Base-by-base conservation (phyloP, 92 coral and sea anemone species). In the Paragorgia papillata region DNA sequence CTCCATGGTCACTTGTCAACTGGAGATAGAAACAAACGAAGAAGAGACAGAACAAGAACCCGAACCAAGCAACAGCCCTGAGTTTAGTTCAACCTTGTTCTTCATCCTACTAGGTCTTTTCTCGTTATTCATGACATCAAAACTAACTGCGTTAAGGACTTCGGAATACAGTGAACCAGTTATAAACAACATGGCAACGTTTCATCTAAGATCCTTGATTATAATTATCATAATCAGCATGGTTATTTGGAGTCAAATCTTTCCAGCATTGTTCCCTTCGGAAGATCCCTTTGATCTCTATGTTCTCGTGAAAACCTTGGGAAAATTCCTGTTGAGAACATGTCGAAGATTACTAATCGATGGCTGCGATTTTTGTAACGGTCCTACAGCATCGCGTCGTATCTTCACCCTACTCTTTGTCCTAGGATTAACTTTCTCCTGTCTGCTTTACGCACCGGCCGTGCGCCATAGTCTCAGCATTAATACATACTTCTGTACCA, bases 361-460 rank as follows among this genome's bases (percentile, higher is more conserved):
- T 19, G 91, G 94, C 1, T 88, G 97, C 73, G 88, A 91, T 32
- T 81, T 75, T 33, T 76, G 92, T 69, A 88, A 82, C 75, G 94
- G 84, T 49, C 87, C 97, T 17, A 89, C 70, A 37, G 89, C 87
- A 33, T 84, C 97, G 0, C 85, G 94, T 29, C 86, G 82, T 57
- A 79, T 91, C 27, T 93, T 88, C 73, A 88, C 97, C 0, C 83
- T 88, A 63, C 87, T 93, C 85, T 85, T 88, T 62, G 24, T 93
- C 70, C 49, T 76, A 10, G 97, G 97, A 21, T 84, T 89, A 26
- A 69, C 80, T 3, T 86, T 75, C 13, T 84, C 94, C 8, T 79
- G 88, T 33, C 44, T 83, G 19, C 88, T 93, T 89, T 93, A 90
- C 73, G 82, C 88, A 17, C 97, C 97, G 54, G 80, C 24, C 14